These are phyloP conservation scores for Helostoma temminkii DNA, from an alignment of 2,797 vertebrate species.

Conservation along the genomic window DNA sequence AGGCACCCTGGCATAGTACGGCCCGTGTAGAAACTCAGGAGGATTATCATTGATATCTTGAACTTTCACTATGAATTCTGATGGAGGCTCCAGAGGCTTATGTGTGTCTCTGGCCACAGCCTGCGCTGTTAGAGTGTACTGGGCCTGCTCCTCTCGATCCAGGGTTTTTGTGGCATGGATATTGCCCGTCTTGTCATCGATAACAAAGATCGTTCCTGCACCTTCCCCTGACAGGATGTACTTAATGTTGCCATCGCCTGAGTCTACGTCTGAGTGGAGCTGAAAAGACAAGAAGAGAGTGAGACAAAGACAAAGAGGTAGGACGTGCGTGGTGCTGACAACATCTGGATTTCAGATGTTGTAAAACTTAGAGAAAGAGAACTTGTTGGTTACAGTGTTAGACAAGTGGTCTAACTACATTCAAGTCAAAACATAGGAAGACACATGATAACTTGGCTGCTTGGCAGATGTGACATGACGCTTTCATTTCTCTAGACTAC, in stretches of 20 bases:
- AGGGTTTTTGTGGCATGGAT: constrained; percentile 98
- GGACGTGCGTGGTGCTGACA: background rate
- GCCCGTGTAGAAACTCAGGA: constrained; percentile 94
- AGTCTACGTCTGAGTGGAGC: constrained; percentile 98
- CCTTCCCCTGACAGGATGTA: constrained; percentile 99
- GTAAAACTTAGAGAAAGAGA: background rate
- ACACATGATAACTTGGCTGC: background rate
- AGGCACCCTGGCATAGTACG: constrained; percentile 95
- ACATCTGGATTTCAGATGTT: constrained; percentile 13
- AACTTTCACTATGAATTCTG: constrained; percentile 98
- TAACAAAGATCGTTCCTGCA: constrained; percentile 98
- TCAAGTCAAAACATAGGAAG: too few relatives aligned
- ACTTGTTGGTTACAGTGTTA: constrained; percentile 2
- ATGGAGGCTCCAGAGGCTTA: constrained; percentile 94
- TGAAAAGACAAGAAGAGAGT: constrained; percentile 61
- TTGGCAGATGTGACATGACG: constrained; percentile 12
- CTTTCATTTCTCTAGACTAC: constrained; percentile 6
- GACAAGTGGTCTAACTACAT: background rate
- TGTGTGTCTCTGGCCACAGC: constrained; percentile 95
- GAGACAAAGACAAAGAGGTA: background rate
- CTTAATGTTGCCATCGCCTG: constrained; percentile 94
- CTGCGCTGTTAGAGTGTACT: constrained; percentile 97
- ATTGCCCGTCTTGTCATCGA: constrained; percentile 98
- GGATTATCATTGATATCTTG: constrained; percentile 99
- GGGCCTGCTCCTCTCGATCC: constrained; percentile 97